Conservation (phyloP, 2,113 vertebrate species). For the Hydrolagus affinis region DNA sequence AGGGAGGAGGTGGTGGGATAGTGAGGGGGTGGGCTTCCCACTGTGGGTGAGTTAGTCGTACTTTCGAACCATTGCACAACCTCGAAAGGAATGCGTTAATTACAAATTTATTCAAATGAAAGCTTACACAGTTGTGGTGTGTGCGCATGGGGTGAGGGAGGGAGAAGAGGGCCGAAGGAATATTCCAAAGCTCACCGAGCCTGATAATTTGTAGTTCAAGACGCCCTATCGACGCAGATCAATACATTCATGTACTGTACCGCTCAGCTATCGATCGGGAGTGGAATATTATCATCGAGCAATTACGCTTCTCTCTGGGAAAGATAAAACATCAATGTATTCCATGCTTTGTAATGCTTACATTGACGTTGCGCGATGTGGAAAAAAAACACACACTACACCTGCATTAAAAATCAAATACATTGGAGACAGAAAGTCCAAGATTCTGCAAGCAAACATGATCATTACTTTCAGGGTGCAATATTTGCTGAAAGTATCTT, state of each 20-base stretch:
- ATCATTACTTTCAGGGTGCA: constrained; percentile 77
- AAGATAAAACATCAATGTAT: neutral
- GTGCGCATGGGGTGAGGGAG: neutral
- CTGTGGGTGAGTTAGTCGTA: constrained; percentile 47
- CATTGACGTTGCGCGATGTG: neutral
- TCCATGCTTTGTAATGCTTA: neutral
- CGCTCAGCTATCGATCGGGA: too few species aligned
- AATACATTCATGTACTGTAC: neutral
- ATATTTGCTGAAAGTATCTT: constrained; percentile 83
- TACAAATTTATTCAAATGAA: constrained; percentile 27
- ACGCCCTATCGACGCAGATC: neutral
- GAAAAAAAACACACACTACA: neutral
- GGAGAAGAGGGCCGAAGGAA: neutral
- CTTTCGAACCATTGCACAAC: constrained; percentile 42
- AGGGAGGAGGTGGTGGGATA: too few species aligned
- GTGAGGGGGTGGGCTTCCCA: too few species aligned
- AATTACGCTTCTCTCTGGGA: neutral
- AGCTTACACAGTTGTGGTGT: neutral
- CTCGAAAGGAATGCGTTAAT: constrained; percentile 33
- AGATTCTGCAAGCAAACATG: constrained; percentile 57
- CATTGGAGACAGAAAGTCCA: neutral
- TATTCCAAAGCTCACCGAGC: neutral
- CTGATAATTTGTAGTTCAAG: neutral
- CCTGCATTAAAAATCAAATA: neutral
- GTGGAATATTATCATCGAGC: neutral